Evolutionary conservation across 1,140 invertebrate species (phyloP).

Genomic region (Drosophila kepulauana): DNA sequence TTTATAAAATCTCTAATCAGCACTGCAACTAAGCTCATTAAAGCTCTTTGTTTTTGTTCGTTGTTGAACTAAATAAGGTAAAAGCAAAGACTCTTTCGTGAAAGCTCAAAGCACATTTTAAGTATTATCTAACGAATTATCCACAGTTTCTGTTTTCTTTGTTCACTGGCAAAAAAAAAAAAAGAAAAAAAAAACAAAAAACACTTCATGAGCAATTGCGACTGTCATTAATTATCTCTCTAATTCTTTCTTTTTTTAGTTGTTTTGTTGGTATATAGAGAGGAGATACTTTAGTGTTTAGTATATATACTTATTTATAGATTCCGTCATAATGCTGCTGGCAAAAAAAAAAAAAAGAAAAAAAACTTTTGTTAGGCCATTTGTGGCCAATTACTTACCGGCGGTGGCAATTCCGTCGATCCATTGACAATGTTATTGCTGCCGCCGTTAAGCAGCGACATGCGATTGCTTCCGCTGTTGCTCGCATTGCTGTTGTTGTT

Average conservation of each 20-base stretch:
- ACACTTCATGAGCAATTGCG: neutral
- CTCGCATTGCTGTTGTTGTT: constrained; percentile 23
- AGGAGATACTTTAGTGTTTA: neutral
- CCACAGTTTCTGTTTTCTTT: no score
- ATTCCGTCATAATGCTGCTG: neutral
- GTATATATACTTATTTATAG: neutral
- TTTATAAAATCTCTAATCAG: no score
- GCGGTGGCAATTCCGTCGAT: constrained; percentile 85
- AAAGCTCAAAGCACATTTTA: no score
- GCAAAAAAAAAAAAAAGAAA: neutral
- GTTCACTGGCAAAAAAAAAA: no score
- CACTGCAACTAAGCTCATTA: no score
- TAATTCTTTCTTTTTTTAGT: no score
- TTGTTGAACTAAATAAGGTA: no score
- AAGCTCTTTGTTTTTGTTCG: no score
- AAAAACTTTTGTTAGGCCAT: neutral
- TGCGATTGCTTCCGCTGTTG: constrained; percentile 58
- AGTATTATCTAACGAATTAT: no score
- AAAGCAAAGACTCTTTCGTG: no score
- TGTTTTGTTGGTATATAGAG: neutral
- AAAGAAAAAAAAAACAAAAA: no score
- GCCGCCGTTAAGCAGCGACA: constrained; percentile 55
- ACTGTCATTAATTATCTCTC: neutral
- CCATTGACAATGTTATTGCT: constrained; percentile 41
- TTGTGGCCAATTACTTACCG: constrained; percentile 85